Conservation (phyloP, 2,113 vertebrate genomes). For the Erpornis zantholeuca region DNA sequence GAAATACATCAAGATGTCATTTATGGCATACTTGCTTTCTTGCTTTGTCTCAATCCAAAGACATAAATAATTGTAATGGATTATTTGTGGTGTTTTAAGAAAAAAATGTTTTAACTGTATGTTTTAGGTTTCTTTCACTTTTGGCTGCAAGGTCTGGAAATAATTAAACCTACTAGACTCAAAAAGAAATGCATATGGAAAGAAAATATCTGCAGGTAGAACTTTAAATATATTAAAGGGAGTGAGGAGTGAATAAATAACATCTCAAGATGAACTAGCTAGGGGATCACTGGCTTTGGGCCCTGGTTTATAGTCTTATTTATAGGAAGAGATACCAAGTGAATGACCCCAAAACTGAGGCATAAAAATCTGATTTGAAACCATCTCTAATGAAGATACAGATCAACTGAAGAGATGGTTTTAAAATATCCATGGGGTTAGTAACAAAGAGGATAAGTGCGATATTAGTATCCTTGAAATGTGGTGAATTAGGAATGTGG, state of each 20-base stretch:
- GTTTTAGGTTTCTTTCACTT: slow-evolving; percentile 11
- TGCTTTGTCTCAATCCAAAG: slow-evolving; percentile 23
- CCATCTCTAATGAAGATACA: not conserved
- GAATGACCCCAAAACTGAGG: not conserved
- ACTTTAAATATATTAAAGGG: not conserved
- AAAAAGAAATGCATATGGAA: not conserved
- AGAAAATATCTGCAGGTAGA: not conserved
- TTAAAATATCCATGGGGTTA: not conserved
- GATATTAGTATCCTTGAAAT: not conserved
- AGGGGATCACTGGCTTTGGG: not conserved
- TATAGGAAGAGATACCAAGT: not conserved
- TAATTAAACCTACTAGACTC: not conserved
- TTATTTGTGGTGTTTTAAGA: slow-evolving; percentile 7
- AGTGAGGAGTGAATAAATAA: not conserved
- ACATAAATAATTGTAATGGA: slow-evolving; percentile 22
- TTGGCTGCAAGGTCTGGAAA: slow-evolving; percentile 22
- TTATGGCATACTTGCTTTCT: slow-evolving; percentile 21
- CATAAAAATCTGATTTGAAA: not conserved
- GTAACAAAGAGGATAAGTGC: not conserved
- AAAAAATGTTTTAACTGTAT: not conserved
- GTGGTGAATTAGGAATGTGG: not conserved
- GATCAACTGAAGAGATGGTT: not conserved
- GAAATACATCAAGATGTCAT: slow-evolving; percentile 41
- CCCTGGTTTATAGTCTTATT: not conserved
- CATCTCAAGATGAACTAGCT: not conserved